A percentile compares a stretch with the other conserved stretches of the same genome.
These are phyloP conservation scores for Argynnis bischoffii DNA, from an alignment of 2,888 invertebrate species.

Conservation along the genomic window DNA sequence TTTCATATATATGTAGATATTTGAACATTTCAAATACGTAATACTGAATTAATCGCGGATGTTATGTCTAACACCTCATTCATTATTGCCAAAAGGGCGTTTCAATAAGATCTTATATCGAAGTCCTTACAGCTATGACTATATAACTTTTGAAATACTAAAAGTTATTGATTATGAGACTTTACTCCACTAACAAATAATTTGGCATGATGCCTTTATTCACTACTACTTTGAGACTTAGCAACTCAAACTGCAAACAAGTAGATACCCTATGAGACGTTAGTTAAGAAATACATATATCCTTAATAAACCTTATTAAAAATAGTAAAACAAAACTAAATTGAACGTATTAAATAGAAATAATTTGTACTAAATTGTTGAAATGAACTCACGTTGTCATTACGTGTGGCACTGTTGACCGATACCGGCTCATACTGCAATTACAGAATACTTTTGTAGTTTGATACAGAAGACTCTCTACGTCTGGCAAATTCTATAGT, in stretches of 20 bases:
- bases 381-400: constrained; percentile 36
- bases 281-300: constrained; percentile 27
- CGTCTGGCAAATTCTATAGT: background rate
- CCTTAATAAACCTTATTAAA: constrained; percentile 27
- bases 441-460: background rate
- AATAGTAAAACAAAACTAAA: constrained; percentile 26
- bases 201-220: constrained; percentile 4
- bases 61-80: background rate
- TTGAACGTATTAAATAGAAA: constrained; percentile 46
- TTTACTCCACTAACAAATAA: constrained; percentile 49
- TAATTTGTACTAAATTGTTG: constrained; percentile 58
- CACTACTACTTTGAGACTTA: constrained; percentile 2
- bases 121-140: constrained; percentile 59
- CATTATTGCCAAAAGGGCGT: constrained; percentile 52
- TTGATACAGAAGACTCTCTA: background rate
- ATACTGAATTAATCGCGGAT: constrained; percentile 4
- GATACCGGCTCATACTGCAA: constrained; percentile 29
- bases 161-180: constrained; percentile 61
- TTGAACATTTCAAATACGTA: background rate
- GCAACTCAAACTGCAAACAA: constrained; percentile 4
- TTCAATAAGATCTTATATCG: constrained; percentile 44
- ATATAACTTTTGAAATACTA: constrained; percentile 52
- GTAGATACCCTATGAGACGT: constrained; percentile 27
- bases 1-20: too few relatives aligned
- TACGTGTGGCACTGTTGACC: constrained; percentile 16